Evolutionary conservation across 2,888 invertebrate species (phyloP).

Genomic region (Gymnocheta viridis): DNA sequence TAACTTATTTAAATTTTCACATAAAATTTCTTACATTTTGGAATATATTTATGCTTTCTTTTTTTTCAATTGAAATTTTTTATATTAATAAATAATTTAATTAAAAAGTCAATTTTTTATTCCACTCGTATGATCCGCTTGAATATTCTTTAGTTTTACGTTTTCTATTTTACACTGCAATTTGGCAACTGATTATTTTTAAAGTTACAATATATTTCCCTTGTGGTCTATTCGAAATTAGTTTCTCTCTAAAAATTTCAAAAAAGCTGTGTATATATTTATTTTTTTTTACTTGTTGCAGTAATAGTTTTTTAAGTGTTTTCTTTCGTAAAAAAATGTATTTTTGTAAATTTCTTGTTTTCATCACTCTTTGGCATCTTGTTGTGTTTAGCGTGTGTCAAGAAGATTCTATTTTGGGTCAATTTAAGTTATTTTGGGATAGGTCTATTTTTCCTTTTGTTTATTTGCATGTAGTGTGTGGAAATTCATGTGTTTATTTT

Average conservation of each 20-base stretch:
- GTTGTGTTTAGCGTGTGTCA: slow-evolving; percentile 63
- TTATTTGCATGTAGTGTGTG: slow-evolving; percentile 9
- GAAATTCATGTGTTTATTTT: not conserved
- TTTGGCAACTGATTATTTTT: slow-evolving; percentile 65
- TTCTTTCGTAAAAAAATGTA: slow-evolving; percentile 35
- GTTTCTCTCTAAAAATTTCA: slow-evolving; percentile 37
- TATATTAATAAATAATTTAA: not conserved
- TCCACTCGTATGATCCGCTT: not conserved
- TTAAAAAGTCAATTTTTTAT: not conserved
- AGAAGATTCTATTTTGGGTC: slow-evolving; percentile 67
- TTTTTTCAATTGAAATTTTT: not conserved
- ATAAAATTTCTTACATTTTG: not conserved
- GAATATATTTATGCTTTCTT: not conserved
- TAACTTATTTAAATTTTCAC: not conserved
- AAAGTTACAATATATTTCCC: slow-evolving; percentile 57
- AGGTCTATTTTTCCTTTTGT: slow-evolving; percentile 48
- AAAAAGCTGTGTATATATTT: not conserved
- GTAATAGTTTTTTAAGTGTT: slow-evolving; percentile 51
- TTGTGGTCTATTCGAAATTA: slow-evolving; percentile 37
- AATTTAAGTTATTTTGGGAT: slow-evolving; percentile 69
- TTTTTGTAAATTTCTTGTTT: slow-evolving; percentile 56
- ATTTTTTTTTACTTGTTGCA: slow-evolving; percentile 40
- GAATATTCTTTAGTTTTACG: slow-evolving; percentile 24
- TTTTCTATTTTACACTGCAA: slow-evolving; percentile 57
- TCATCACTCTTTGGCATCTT: slow-evolving; percentile 60